These are phyloP conservation scores for Alviniconcha marisindica DNA, from an alignment of 1,140 invertebrate genomes.

Conservation along the genomic window DNA sequence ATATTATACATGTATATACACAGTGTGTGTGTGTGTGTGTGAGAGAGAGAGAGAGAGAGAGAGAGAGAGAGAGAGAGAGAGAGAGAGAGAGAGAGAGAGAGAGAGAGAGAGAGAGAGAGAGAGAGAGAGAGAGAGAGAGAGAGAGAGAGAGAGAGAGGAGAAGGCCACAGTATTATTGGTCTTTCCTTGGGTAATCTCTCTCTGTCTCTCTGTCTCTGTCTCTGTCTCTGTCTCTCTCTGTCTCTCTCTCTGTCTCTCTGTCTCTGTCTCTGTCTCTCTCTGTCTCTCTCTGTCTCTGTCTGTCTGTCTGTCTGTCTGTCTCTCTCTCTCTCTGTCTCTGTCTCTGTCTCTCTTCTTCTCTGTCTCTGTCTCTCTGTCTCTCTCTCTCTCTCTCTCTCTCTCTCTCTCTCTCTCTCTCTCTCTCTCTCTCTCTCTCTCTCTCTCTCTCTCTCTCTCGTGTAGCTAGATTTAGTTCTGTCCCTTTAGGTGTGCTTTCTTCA, in stretches of 20 bases:
- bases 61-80: no score
- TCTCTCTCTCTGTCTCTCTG: constrained; percentile 16
- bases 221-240: background rate
- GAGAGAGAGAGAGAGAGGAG: no score
- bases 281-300: background rate
- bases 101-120: no score
- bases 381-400: constrained; percentile 19
- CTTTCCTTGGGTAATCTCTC: background rate
- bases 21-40: no score
- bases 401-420: constrained; percentile 26
- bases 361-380: constrained; percentile 6
- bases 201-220: constrained; percentile 7
- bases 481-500: background rate
- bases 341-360: constrained; percentile 12
- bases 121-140: no score
- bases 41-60: no score
- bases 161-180: no score
- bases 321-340: constrained; percentile 23
- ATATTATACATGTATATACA: no score
- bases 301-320: background rate
- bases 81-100: no score
- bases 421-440: constrained; percentile 18
- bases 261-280: background rate
- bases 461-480: background rate
- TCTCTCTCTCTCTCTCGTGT: constrained; percentile 20